Evolutionary conservation across 2,797 vertebrate species (phyloP).

Genomic region (Gallinago solitaria): DNA sequence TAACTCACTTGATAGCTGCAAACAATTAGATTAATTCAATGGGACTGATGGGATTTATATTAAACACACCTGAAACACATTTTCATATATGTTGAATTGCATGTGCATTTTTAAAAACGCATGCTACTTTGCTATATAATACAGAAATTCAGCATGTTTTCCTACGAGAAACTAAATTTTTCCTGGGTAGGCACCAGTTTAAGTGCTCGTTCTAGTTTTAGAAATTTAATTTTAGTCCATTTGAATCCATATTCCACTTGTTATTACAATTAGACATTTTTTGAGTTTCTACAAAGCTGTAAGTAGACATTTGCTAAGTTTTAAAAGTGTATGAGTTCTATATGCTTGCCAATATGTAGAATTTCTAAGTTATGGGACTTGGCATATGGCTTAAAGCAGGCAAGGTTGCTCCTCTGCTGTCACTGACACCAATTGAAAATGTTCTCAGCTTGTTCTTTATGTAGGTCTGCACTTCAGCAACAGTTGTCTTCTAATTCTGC

Average conservation of each 20-base stretch:
- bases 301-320: constrained; percentile 6
- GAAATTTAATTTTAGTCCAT: not conserved
- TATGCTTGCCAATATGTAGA: not conserved
- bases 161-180: not conserved
- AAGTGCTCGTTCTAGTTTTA: not conserved
- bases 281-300: not conserved
- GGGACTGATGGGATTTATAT: not conserved
- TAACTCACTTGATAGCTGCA: not conserved
- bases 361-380: not conserved
- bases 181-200: not conserved
- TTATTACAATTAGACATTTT: not conserved
- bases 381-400: not conserved
- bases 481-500: not conserved
- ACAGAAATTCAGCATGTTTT: not conserved
- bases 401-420: not conserved
- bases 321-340: not conserved
- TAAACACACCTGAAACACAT: not conserved
- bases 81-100: not conserved
- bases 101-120: not conserved
- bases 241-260: not conserved
- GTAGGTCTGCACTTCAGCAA: constrained; percentile 8
- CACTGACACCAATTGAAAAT: not conserved
- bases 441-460: constrained; percentile 1
- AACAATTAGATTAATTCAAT: not conserved
- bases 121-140: not conserved